Base-by-base conservation (phyloP, 2,113 vertebrate species). In the Alethe diademata region DNA sequence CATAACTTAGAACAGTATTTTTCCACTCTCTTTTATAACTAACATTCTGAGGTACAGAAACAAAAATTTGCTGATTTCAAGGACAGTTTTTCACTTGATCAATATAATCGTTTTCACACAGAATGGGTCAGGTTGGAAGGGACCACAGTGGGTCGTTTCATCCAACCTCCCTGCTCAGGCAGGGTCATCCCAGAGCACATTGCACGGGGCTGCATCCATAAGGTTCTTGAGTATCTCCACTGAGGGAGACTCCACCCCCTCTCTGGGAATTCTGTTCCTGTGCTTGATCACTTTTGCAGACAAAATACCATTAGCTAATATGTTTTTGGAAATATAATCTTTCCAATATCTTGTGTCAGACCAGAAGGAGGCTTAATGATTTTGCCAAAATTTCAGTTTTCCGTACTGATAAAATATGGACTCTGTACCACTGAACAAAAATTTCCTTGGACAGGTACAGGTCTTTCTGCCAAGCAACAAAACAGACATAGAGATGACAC, bases 121-220 rank as follows among this genome's bases (percentile, higher is more conserved):
- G 18, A 54, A 26, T 61, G 7, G 25, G 18, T 75, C 29, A 31
- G 12, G 35, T 28, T 75, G 25, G 8, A 75, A 62, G 22, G 47
- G 20, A 31, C 7, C 31, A 35, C 8, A 16, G 40, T 19, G 17
- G 15, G n/a, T 82, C 20, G 7, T 19, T 5, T 2, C 17, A 1
- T 35, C 47, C 38, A 67, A 8, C n/a, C 29, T 47, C 16, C 29
- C 17, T 40, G 24, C 9, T 61, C n/a, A 40, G 19, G 17, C 17
- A 47, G 14, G 14, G 24, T 11, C 47, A 67, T 35, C n/a, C n/a
- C 20, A 31, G 40, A 61, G 29, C 8, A 67, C 12, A 13, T 1
- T 0, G 45, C 16, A 22, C 19, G 53, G 20, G 6, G 0, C 6
- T 75, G 19, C 8, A 3, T 53, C 29, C 54, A 54, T 12, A 40